phyloP scores from a whole-genome alignment of 2,797 vertebrate genomes.

The Acanthurus leucopareius region DNA sequence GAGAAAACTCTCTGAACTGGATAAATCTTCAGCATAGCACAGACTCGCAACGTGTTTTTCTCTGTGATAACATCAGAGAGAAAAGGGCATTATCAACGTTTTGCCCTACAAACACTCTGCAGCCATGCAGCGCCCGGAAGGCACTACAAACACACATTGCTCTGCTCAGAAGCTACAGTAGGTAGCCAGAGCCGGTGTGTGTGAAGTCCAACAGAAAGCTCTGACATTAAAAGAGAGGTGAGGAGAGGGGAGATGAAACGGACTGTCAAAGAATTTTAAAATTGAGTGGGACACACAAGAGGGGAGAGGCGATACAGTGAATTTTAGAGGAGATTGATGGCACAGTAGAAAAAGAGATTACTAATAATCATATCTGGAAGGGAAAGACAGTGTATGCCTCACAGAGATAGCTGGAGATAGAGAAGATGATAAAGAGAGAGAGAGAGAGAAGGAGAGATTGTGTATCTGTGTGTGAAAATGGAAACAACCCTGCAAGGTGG shows the following conservation, averaged over 20 bases:
- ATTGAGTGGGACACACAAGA: conserved; percentile 27
- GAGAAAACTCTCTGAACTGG: conserved; percentile 9
- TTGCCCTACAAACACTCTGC: conserved; percentile 50
- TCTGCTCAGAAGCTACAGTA: conserved; percentile 53
- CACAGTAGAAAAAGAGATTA: conserved; percentile 55
- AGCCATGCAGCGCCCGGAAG: conserved; percentile 42
- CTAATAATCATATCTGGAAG: conserved; percentile 57
- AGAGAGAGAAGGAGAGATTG: conserved; percentile 17
- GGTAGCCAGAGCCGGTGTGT: conserved; percentile 41
- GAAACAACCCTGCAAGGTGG: conserved; percentile 55
- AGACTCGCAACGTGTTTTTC: conserved; percentile 26
- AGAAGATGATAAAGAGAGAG: conserved; percentile 39
- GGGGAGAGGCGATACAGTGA: background rate
- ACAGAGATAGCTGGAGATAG: conserved; percentile 44
- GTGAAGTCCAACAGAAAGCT: conserved; percentile 50
- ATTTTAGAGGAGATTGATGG: conserved; percentile 38
- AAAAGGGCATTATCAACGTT: conserved; percentile 50
- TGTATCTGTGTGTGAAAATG: conserved; percentile 43
- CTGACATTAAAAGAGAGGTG: conserved; percentile 41
- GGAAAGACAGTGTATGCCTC: conserved; percentile 31
- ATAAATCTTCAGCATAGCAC: conserved; percentile 38
- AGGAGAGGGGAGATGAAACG: conserved; percentile 54
- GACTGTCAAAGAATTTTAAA: conserved; percentile 26
- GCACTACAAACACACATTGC: conserved; percentile 52
- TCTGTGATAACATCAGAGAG: conserved; percentile 37